Evolutionary conservation across 2,888 invertebrate species (phyloP), one percentile per base, ranked within the genome.

Genomic region (Drosophila koepferae): DNA sequence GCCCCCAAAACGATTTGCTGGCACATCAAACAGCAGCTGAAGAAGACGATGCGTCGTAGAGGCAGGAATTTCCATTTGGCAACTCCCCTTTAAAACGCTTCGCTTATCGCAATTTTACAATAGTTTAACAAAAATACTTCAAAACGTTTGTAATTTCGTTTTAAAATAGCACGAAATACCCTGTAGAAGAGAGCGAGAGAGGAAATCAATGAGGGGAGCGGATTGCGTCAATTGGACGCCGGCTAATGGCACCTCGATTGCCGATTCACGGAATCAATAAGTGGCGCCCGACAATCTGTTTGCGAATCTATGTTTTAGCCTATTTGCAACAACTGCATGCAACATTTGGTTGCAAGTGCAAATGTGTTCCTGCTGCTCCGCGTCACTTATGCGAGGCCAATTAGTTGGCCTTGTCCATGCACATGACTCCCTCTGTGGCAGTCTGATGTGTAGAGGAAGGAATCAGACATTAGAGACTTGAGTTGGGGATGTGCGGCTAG

Each of bases 21-120:
- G 20, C 38, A 54, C 36, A 54, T 54, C 53, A 54, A 54, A 54
- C 61, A 64, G 59, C 38, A 65, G 54, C 38, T 16, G 38, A 38
- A 6, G 54, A 63, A 43, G 28, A 31, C 48, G 56, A 23, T 40
- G 23, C 20, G 31, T 9, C 23, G n/a, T 12, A 12, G 16, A 2
- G 3, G 12, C 20, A 54, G 36, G 40, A 18, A 49, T 67, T 48
- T 34, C 46, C 53, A 46, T 7, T 49, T 58, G 65, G 36, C 41
- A 56, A 43, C 44, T 44, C 34, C 34, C n/a, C 36, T 23, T 23
- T 20, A 34, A 48, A 61, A 61, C 62, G 44, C 16, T 12, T 20
- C 46, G 38, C 59, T 63, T 59, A 55, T 59, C 58, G 60, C 72
- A 76, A 58, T 76, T 76, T 58, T 23, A 18, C 59, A 48, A 46